These are phyloP conservation scores for Malurus melanocephalus DNA, from an alignment of 2,113 vertebrate genomes.

Conservation along the genomic window DNA sequence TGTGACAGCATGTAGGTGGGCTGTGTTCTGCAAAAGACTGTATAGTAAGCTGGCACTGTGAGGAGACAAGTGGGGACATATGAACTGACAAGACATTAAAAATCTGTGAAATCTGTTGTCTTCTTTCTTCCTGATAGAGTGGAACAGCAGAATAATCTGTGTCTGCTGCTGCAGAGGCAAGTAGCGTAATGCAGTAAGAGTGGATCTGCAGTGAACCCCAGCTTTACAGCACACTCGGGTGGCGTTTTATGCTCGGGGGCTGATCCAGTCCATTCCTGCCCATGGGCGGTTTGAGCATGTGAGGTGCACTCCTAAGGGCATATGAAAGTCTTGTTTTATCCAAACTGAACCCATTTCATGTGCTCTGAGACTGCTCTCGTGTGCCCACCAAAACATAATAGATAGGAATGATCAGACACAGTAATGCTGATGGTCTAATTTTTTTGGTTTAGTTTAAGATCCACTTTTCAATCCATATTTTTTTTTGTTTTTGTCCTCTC, in stretches of 20 bases:
- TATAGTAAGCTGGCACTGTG: not conserved
- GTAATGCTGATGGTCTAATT: not conserved
- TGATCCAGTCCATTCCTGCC: not conserved
- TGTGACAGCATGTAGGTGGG: not conserved
- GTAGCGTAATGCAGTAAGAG: not conserved
- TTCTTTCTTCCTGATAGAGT: not conserved
- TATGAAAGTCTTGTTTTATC: not conserved
- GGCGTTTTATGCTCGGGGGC: not conserved
- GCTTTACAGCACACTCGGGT: fast-evolving
- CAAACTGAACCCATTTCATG: not conserved
- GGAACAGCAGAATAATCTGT: not conserved
- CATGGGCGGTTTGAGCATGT: not conserved
- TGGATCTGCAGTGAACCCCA: not conserved
- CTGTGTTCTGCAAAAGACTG: not conserved
- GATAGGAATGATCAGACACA: not conserved
- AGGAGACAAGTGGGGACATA: not conserved
- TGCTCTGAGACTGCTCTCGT: not conserved
- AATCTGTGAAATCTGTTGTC: conserved; percentile 3
- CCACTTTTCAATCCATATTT: fast-evolving
- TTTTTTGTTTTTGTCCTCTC: not conserved
- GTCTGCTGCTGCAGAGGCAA: not conserved
- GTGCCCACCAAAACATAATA: not conserved
- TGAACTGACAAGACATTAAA: not conserved
- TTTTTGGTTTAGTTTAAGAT: not conserved
- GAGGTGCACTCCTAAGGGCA: not conserved